Evolutionary conservation across 2,888 invertebrate genomes (phyloP), one percentile per base, ranked within the genome.

Genomic region (Hermaeophaga mercurialis): DNA sequence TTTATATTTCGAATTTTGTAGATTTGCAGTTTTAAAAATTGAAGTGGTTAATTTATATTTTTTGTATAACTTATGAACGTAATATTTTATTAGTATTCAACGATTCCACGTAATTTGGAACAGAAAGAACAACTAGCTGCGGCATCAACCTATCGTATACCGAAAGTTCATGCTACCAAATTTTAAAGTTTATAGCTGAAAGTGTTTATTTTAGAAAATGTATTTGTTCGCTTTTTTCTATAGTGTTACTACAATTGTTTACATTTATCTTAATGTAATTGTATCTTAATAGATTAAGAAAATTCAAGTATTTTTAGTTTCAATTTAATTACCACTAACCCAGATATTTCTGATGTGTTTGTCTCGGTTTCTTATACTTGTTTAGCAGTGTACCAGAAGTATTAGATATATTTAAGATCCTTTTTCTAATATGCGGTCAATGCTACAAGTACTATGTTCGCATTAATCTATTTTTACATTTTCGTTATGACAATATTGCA

Each of bases 41-140:
- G n/a, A 28, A 22, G 22, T 5, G 22, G 6, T 22, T 22, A 24
- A 24, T 24, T 24, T 6, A 8, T 6, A 3, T 22, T 22, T 22
- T 22, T 22, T 22, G 6, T 22, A 22, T 22, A 22, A 34, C 14
- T 34, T 34, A 34, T 14, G 14, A 36, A 36, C 7, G 9, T 17
- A 9, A 36, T 36, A 17, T 8, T 36, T 36, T 36, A 17, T 12
- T 33, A 33, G 33, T 33, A 12, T 4, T 9, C 33, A 33, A 12
- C 12, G 5, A 15, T 36, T 36, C 17, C 36, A 17, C 8, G 17
- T 15, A 36, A 36, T 36, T 36, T 17, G 14, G 36, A 17, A 36
- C 36, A 36, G 17, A 14, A 36, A 17, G 36, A 36, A 8, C 36
- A 36, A 31, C 31, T 31, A 36, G 36, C 17, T 14, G 14, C 36